Percentiles rank a stretch among this genome's conserved stretches.
Conservation (phyloP, 2,888 invertebrate species). For the Leptopterna dolabrata region DNA sequence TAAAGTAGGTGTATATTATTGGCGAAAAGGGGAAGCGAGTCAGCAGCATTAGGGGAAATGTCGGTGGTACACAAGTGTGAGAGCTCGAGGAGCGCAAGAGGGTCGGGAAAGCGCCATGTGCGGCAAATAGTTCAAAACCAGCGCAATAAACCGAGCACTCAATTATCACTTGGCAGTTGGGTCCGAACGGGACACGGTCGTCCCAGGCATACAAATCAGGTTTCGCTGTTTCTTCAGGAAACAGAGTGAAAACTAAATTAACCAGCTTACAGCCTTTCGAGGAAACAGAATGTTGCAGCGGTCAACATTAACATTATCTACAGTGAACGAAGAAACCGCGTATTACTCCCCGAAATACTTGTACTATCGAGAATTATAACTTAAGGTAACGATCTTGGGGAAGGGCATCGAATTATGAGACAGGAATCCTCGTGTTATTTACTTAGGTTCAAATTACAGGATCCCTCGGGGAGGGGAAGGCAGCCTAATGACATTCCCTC, state of each 20-base stretch:
- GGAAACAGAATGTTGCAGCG: not conserved
- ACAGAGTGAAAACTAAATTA: not conserved
- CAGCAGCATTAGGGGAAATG: constrained; percentile 4
- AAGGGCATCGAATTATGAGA: not conserved
- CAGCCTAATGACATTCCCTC: not conserved
- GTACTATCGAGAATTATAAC: not conserved
- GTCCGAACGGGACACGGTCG: not conserved
- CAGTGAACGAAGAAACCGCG: not conserved
- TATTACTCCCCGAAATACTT: not conserved
- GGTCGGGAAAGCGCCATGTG: constrained; percentile 3
- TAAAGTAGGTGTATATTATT: constrained; percentile 31
- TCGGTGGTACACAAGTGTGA: constrained; percentile 23
- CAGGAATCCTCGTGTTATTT: not conserved
- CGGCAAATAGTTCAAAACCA: constrained; percentile 8
- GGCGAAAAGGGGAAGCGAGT: not conserved
- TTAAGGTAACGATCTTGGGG: not conserved
- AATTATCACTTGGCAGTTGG: constrained; percentile 20
- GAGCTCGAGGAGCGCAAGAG: not conserved
- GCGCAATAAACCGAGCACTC: constrained; percentile 23
- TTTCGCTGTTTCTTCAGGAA: not conserved
- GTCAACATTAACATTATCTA: not conserved
- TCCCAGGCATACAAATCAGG: constrained; percentile 1
- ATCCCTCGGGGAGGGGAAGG: not conserved
- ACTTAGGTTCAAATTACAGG: not conserved
- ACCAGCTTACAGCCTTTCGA: not conserved